These are phyloP conservation scores for Esperia sulphurella DNA, from an alignment of 2,888 invertebrate species.

Conservation along the genomic window DNA sequence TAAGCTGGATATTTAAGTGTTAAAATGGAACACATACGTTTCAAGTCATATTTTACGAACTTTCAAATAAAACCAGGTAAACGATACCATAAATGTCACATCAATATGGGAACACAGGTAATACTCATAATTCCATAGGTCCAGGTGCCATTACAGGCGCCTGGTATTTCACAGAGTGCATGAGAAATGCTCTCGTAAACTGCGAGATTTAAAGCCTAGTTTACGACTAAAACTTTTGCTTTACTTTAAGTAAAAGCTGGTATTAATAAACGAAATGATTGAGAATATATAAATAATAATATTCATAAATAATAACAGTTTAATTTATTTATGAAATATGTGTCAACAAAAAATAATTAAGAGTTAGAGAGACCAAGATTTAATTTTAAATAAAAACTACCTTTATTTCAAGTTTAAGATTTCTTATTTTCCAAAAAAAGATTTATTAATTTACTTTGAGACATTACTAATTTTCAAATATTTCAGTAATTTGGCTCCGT, in stretches of 20 bases:
- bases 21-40: not conserved
- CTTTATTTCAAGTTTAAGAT: not conserved
- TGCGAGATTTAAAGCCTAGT: constrained; percentile 34
- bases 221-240: constrained; percentile 31
- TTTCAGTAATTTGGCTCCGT: no score
- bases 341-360: no score
- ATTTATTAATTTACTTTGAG: no score
- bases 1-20: not conserved
- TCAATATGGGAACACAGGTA: constrained; percentile 15
- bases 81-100: constrained; percentile 10
- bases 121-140: constrained; percentile 28
- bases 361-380: constrained; percentile 9
- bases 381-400: constrained; percentile 29
- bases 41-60: not conserved
- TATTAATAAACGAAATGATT: not conserved
- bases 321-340: no score
- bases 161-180: constrained; percentile 28
- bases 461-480: no score
- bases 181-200: constrained; percentile 28
- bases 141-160: constrained; percentile 29
- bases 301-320: no score
- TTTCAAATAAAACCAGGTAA: constrained; percentile 2
- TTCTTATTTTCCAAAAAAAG: no score
- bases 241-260: constrained; percentile 29
- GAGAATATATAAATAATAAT: no score